Base-by-base conservation (phyloP, 1,140 invertebrate species). In the Eurosta solidaginis region DNA sequence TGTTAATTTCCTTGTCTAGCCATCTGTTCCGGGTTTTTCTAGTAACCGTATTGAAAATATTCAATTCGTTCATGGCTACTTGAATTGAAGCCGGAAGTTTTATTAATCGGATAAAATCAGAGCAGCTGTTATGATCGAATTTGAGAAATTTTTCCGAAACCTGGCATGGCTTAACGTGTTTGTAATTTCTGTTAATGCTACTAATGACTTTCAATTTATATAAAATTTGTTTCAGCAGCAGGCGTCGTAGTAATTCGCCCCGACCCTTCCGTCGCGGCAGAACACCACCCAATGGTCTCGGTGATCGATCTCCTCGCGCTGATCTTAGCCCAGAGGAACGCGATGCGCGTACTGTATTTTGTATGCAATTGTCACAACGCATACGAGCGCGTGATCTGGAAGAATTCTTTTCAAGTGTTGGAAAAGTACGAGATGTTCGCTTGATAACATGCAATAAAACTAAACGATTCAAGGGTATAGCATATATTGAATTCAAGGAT, bases 371-470 rank as follows among this genome's bases (percentile, higher is more conserved):
- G 42, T 97, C 97, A 78, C 96, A 98, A 83, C 91, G 96, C 81
- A 97, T 99, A 81, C 92, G 98, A 78, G 96, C 96, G 10, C 92
- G 97, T 78, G 98, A 99, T 88, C 89, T 99, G 44, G 98, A 99
- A 90, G 98, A 99, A 89, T 99, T 99, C 88, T 99, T 99, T 87
- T 98, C 96, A 3, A 96, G 96, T 77, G 98, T 99, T 78, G 98
- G 98, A 47, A 98, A 98, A 91, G 98, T 99, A 25, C 92, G 97
- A 82, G 98, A 99, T 91, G 98, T 99, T 10, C 91, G 97, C 85
- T 92, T 99, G 79, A 99, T 99, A 52, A 98, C 97, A 50, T 99
- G 99, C 88, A 99, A 99, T 88, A 99, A 99, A 89, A 99, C 98
- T 0, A 92, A 98, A 82, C 90, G 98, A 81, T 99, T 99, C 82